Evolutionary conservation across 2,113 vertebrate species (phyloP).

Genomic region (Bagarius yarrelli): DNA sequence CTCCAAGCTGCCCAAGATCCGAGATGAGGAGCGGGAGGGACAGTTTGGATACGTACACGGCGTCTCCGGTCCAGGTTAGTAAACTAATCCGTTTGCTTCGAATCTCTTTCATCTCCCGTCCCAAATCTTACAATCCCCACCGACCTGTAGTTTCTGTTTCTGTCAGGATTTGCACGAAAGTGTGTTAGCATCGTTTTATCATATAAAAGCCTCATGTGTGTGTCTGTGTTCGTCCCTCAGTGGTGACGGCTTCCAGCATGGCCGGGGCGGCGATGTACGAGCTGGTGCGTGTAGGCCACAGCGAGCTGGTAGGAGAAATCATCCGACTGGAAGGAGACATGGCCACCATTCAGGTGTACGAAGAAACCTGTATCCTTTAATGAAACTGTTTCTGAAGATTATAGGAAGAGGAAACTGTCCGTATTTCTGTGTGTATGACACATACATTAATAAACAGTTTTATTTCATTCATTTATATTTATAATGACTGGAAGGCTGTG

Average conservation of each 20-base stretch:
- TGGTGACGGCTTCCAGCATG: constrained; percentile 93
- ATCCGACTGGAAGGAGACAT: constrained; percentile 95
- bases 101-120: neutral
- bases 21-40: constrained; percentile 87
- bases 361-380: constrained; percentile 98
- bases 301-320: constrained; percentile 94
- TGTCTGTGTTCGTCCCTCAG: constrained; percentile 64
- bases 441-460: too few relatives aligned
- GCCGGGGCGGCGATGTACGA: constrained; percentile 98
- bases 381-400: too few relatives aligned
- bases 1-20: constrained; percentile 90
- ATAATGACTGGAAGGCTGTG: neutral
- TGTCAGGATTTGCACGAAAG: neutral
- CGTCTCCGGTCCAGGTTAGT: constrained; percentile 94
- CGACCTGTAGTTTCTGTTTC: too few relatives aligned
- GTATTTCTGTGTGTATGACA: too few relatives aligned
- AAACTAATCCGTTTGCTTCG: neutral
- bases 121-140: too few relatives aligned
- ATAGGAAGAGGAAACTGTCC: too few relatives aligned
- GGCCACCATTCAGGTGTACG: constrained; percentile 98
- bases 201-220: neutral
- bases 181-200: too few relatives aligned
- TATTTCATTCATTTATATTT: too few relatives aligned
- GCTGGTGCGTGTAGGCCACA: constrained; percentile 93
- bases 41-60: constrained; percentile 92